A percentile compares a stretch with the other conserved stretches of the same genome.
Evolutionary conservation across 2,113 vertebrate genomes (phyloP).

Genomic region (Coracopsis vasa): DNA sequence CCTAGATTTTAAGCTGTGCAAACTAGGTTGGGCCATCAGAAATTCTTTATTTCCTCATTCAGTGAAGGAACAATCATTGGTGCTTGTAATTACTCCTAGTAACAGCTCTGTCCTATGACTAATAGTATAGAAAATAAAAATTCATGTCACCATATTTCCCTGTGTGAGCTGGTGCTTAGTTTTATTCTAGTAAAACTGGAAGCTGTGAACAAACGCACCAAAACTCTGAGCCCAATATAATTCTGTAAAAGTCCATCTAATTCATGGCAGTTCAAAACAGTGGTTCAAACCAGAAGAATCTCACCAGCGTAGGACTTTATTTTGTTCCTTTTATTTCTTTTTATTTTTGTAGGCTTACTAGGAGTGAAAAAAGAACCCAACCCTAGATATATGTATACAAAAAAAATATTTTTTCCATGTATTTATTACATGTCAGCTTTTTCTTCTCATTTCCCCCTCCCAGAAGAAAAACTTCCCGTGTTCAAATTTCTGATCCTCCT

Average conservation of each 20-base stretch:
- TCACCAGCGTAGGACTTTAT: background rate
- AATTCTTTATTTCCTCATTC: background rate
- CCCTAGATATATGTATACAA: background rate
- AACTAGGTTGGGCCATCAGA: background rate
- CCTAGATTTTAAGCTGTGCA: background rate
- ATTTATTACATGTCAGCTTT: background rate
- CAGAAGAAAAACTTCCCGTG: background rate
- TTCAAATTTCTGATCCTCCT: background rate
- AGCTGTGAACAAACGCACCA: background rate
- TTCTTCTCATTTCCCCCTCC: background rate
- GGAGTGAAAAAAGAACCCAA: background rate
- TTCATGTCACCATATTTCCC: slow-evolving; percentile 16
- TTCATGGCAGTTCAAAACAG: background rate
- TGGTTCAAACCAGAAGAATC: background rate
- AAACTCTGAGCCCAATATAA: background rate
- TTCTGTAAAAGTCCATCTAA: background rate
- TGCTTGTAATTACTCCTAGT: slow-evolving; percentile 31
- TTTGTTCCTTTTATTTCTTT: background rate
- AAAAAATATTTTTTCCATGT: fast-evolving
- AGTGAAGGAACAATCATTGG: background rate
- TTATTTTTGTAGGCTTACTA: background rate
- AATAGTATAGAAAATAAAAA: slow-evolving; percentile 46
- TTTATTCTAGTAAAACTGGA: slow-evolving; percentile 38
- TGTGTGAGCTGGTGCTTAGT: background rate
- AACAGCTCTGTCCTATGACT: slow-evolving; percentile 14